These are phyloP conservation scores for Plebejus anna DNA, from an alignment of 2,888 invertebrate species.

Conservation along the genomic window DNA sequence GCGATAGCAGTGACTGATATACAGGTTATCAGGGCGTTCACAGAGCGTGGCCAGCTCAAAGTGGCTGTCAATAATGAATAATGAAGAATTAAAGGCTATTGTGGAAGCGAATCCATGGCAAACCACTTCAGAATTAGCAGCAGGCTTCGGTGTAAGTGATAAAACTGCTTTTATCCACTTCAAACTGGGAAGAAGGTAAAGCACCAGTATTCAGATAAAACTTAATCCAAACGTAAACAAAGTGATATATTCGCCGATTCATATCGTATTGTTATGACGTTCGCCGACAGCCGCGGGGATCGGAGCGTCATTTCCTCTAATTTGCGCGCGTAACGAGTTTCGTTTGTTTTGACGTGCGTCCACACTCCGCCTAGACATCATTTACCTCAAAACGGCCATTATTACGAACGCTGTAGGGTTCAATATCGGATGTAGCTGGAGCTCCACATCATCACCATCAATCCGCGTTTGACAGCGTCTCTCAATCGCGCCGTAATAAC, in stretches of 20 bases:
- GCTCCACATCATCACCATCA: not conserved
- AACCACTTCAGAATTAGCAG: too few species aligned
- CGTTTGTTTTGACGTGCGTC: constrained; percentile 5
- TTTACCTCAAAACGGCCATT: not conserved
- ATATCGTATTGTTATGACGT: not conserved
- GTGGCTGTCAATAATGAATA: too few species aligned
- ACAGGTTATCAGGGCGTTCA: too few species aligned
- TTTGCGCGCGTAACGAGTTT: not conserved
- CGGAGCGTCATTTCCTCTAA: not conserved
- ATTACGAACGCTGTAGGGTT: not conserved
- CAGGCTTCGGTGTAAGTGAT: too few species aligned
- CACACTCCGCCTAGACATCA: not conserved
- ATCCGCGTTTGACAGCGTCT: not conserved
- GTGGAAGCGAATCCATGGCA: too few species aligned
- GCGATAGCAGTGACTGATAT: too few species aligned
- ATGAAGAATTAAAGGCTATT: too few species aligned
- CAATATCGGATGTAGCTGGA: not conserved
- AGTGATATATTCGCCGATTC: not conserved
- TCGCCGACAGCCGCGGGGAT: not conserved
- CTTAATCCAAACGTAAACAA: not conserved
- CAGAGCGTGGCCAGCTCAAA: too few species aligned
- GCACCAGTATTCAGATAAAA: not conserved
- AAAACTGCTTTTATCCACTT: too few species aligned
- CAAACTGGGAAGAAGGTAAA: too few species aligned
- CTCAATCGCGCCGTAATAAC: constrained; percentile 3